These are phyloP conservation scores for Sinosuthora webbiana DNA, from an alignment of 2,113 vertebrate species.

Conservation along the genomic window DNA sequence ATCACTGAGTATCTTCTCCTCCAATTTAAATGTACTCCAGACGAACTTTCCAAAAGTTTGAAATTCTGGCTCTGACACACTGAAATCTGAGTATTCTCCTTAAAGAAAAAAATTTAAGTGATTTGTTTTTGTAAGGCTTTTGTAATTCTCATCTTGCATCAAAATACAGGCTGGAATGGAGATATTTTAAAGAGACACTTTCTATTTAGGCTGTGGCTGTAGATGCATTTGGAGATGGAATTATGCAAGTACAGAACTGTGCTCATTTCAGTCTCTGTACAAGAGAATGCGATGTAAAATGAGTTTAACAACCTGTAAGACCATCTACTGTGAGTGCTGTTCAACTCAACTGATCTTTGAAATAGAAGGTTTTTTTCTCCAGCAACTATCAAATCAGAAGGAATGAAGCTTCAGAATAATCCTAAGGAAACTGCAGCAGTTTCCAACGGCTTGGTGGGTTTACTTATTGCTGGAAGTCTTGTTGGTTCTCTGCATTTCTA, in stretches of 20 bases:
- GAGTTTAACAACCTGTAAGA: neutral
- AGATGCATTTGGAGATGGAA: neutral
- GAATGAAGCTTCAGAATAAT: neutral
- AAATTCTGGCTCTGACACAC: neutral
- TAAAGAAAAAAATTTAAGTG: neutral
- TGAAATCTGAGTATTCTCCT: neutral
- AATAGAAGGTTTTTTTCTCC: neutral
- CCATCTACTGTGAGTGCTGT: neutral
- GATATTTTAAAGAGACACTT: neutral
- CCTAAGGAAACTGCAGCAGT: neutral
- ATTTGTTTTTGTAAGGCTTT: neutral
- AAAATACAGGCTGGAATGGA: neutral
- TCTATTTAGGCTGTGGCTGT: neutral
- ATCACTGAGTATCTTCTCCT: neutral
- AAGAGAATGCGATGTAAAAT: constrained; percentile 1
- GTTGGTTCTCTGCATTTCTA: neutral
- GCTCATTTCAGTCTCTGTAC: neutral
- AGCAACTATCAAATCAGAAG: neutral
- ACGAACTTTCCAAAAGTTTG: neutral
- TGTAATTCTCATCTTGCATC: neutral
- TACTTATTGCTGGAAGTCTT: neutral
- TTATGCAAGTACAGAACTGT: neutral
- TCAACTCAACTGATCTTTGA: neutral
- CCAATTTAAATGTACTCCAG: neutral
- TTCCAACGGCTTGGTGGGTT: neutral